Conservation (phyloP, 2,797 vertebrate genomes). For the Catharus ustulatus region DNA sequence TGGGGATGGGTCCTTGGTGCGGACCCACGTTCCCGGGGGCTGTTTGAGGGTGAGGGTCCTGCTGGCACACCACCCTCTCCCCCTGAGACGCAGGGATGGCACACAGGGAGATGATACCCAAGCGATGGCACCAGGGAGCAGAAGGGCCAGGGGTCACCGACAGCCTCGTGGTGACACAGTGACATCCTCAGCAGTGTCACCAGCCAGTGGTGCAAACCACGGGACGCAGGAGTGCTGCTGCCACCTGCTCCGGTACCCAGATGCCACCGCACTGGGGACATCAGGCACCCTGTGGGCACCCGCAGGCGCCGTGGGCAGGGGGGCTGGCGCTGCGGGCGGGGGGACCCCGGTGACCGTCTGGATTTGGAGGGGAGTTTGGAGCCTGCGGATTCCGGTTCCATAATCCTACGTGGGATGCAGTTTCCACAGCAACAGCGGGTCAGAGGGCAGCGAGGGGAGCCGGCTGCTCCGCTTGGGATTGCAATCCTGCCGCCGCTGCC, state of each 20-base stretch:
- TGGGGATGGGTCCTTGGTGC: neutral
- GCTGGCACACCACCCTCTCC: neutral
- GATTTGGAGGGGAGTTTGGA: constrained; percentile 63
- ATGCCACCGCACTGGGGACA: neutral
- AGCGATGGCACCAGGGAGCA: neutral
- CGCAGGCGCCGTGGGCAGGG: neutral
- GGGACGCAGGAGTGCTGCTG: neutral
- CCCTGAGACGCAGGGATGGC: neutral
- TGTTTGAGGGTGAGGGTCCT: neutral
- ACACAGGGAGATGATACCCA: accelerated
- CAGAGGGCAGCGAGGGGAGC: constrained; percentile 80
- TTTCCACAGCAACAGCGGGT: constrained; percentile 82
- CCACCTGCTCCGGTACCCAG: neutral
- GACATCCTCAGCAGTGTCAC: neutral
- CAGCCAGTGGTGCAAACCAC: neutral
- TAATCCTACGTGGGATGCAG: constrained; percentile 79
- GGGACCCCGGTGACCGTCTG: neutral
- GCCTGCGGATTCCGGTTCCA: constrained; percentile 78
- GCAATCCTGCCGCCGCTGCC: constrained; percentile 74
- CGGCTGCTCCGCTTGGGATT: constrained; percentile 76
- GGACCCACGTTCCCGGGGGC: neutral
- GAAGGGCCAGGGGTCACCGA: neutral
- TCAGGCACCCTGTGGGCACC: neutral
- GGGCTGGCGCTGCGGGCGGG: neutral
- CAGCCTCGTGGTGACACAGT: neutral